Base-by-base conservation (phyloP, 1,140 invertebrate species). In the Pteromalus puparum region DNA sequence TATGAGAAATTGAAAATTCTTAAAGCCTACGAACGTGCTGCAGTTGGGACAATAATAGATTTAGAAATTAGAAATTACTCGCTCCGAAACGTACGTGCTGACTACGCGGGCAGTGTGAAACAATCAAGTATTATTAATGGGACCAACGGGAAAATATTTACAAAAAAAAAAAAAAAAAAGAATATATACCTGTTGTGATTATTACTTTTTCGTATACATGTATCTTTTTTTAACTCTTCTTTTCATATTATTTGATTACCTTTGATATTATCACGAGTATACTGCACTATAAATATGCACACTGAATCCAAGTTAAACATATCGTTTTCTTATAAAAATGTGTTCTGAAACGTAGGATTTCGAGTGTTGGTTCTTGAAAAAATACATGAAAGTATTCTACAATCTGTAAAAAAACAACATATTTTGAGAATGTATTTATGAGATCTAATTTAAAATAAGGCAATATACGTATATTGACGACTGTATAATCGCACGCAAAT, bases 11-110 rank as follows among this genome's bases (percentile, higher is more conserved):
- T 83, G 46, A 42, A 79, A 38, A 65, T 42, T 83, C 76, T 77
- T 42, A 42, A 68, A 53, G 65, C 76, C 74, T 65, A 70, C 76
- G 30, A 61, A 82, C 72, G 87, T 87, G 85, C 88, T 90, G 89
- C 87, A 90, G 85, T 81, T 86, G 85, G 86, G 88, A 90, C 88
- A 90, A 90, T 90, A 90, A 90, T 88, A 88, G 74, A 84, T 85
- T 65, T 88, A 88, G 86, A 85, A 86, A 30, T 61, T 74, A 74
- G 42, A 38, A 65, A 21, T n/a, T 68, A 30, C 42, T 81, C 13
- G 46, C 28, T 85, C 18, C 38, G 46, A 21, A 70, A 70, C n/a
- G 73, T 81, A 76, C 28, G 26, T 34, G 13, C 9, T 79, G 26
- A 61, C 46, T 46, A 85, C 24, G 73, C 26, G 78, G 83, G 46